These are phyloP conservation scores for Dascyllus trimaculatus DNA, from an alignment of 2,113 vertebrate species.

Conservation along the genomic window DNA sequence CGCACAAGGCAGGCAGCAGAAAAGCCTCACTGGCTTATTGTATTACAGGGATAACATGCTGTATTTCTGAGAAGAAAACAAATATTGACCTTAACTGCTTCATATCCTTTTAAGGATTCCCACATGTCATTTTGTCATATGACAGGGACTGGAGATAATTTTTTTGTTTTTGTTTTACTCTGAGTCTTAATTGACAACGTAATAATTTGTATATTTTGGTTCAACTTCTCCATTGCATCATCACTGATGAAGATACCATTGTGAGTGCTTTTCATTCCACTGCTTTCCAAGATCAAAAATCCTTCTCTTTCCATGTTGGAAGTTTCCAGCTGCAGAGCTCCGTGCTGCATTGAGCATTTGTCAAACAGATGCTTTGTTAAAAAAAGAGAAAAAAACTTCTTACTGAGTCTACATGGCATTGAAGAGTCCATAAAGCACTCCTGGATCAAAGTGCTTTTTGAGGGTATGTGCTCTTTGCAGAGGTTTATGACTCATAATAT, in stretches of 20 bases:
- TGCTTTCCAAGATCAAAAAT: conserved; percentile 60
- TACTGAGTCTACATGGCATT: conserved; percentile 32
- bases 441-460: conserved; percentile 59
- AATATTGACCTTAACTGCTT: conserved; percentile 60
- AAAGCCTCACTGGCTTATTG: conserved; percentile 62
- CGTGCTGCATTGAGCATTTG: conserved; percentile 50
- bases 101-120: conserved; percentile 57
- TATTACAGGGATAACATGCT: conserved; percentile 54
- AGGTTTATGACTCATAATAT: conserved; percentile 35
- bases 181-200: conserved; percentile 5
- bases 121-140: conserved; percentile 27
- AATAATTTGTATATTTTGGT: conserved; percentile 25
- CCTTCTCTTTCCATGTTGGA: conserved; percentile 64
- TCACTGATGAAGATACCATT: conserved; percentile 58
- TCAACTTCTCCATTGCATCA: conserved; percentile 50
- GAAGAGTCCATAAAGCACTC: conserved; percentile 44
- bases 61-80: conserved; percentile 60
- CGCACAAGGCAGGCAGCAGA: conserved; percentile 26
- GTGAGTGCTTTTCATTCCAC: conserved; percentile 72
- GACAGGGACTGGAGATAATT: conserved; percentile 16
- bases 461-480: conserved; percentile 20
- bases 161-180: conserved; percentile 8
- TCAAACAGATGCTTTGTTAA: conserved; percentile 71
- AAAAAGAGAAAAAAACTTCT: conserved; percentile 34
- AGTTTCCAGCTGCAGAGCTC: conserved; percentile 70